These are phyloP conservation scores for Halcyon leucocephala DNA, from an alignment of 2,797 vertebrate genomes.

Conservation along the genomic window DNA sequence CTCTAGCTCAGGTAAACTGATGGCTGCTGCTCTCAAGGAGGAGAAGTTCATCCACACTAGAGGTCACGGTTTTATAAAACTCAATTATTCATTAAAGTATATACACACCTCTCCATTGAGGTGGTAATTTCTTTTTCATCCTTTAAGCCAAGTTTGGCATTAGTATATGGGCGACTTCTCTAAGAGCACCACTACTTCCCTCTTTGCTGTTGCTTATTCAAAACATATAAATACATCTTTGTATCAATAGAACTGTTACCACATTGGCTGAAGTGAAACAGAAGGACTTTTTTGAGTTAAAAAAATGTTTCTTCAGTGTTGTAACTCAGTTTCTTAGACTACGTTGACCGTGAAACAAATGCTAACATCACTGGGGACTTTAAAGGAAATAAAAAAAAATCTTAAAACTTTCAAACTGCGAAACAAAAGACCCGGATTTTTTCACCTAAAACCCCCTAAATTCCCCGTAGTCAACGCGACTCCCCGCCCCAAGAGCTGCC, in stretches of 20 bases:
- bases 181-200: background rate
- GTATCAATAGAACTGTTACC: accelerated
- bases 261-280: background rate
- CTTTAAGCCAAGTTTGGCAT: background rate
- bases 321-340: background rate
- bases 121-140: background rate
- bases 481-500: background rate
- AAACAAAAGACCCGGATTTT: accelerated
- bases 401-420: background rate
- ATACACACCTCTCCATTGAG: accelerated
- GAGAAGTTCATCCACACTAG: background rate
- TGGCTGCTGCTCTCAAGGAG: background rate
- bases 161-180: background rate
- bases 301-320: background rate
- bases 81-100: background rate
- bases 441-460: no score
- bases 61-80: accelerated
- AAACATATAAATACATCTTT: background rate
- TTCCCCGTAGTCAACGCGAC: accelerated
- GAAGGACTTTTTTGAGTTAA: background rate
- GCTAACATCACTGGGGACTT: background rate
- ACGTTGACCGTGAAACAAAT: background rate
- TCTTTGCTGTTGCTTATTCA: background rate
- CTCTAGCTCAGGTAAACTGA: accelerated
- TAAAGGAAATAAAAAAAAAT: no score